Evolutionary conservation across 2,113 vertebrate genomes (phyloP).

Genomic region (Cottus gobio): DNA sequence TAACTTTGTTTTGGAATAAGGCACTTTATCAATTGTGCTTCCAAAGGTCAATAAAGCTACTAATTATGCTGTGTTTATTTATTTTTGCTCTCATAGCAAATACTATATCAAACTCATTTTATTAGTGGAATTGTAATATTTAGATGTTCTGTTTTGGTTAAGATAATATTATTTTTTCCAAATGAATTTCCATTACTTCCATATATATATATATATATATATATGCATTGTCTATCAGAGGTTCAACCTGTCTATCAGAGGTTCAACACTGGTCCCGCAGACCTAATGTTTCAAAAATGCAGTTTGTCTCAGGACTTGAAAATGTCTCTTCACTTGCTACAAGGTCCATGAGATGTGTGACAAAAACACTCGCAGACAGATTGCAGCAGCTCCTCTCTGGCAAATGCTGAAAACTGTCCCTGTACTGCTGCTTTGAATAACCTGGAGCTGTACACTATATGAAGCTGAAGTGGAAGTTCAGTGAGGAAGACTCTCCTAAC

Average conservation of each 20-base stretch:
- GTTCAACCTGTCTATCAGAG: no score
- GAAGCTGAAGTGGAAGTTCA: not conserved
- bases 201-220: no score
- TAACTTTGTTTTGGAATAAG: no score
- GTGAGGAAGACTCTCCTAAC: no score
- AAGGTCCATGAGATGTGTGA: conserved; percentile 4
- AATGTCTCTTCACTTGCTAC: not conserved
- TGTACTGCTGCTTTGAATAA: not conserved
- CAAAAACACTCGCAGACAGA: not conserved
- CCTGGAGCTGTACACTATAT: not conserved
- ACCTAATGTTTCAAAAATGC: no score
- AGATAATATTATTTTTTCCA: no score
- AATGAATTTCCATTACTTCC: no score
- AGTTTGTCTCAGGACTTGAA: no score
- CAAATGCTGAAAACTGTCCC: not conserved
- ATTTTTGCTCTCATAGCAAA: not conserved
- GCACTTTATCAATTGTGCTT: not conserved
- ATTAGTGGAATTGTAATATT: no score
- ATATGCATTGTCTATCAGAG: no score
- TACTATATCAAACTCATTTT: not conserved
- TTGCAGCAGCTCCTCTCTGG: not conserved
- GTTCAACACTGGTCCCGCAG: no score
- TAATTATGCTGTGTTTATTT: not conserved
- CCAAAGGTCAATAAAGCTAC: not conserved
- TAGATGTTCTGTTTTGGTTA: no score